phyloP scores from a whole-genome alignment of 2,113 vertebrate species.

The Trinectes maculatus region DNA sequence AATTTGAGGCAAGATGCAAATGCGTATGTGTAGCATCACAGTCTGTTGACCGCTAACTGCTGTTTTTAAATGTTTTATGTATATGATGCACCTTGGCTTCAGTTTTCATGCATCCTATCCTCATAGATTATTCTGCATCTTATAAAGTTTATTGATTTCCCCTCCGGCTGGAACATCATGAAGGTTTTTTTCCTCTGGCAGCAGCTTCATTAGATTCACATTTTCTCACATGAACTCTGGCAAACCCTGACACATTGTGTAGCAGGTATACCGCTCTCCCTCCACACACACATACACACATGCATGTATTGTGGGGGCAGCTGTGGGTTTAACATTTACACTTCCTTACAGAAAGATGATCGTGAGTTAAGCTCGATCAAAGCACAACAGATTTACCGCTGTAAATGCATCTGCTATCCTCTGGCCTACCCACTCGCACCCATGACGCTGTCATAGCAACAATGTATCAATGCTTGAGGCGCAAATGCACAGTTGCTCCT shows the following conservation, averaged over 20 bases:
- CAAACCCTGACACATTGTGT: conserved; percentile 3
- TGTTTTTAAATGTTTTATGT: too few species aligned
- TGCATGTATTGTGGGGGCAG: neutral
- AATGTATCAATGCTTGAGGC: conserved; percentile 33
- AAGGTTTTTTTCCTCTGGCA: conserved; percentile 12
- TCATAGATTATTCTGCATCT: neutral
- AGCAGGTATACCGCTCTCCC: neutral
- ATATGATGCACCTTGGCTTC: too few species aligned
- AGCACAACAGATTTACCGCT: conserved; percentile 25
- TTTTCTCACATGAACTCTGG: conserved; percentile 8
- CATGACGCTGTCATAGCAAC: conserved; percentile 61
- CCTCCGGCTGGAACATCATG: neutral
- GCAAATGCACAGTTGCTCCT: conserved; percentile 17
- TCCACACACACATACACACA: neutral
- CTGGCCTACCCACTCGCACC: conserved; percentile 15
- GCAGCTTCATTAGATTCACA: conserved; percentile 15
- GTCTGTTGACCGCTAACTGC: too few species aligned
- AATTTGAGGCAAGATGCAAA: too few species aligned
- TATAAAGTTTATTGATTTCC: neutral
- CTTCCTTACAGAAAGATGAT: neutral
- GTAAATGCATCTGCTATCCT: conserved; percentile 36
- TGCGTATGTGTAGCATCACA: too few species aligned
- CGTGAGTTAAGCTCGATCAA: conserved; percentile 31
- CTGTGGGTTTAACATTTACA: conserved; percentile 10
- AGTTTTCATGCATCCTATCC: too few species aligned